Conservation (phyloP, 1,140 invertebrate species). For the Triops longicaudatus region DNA sequence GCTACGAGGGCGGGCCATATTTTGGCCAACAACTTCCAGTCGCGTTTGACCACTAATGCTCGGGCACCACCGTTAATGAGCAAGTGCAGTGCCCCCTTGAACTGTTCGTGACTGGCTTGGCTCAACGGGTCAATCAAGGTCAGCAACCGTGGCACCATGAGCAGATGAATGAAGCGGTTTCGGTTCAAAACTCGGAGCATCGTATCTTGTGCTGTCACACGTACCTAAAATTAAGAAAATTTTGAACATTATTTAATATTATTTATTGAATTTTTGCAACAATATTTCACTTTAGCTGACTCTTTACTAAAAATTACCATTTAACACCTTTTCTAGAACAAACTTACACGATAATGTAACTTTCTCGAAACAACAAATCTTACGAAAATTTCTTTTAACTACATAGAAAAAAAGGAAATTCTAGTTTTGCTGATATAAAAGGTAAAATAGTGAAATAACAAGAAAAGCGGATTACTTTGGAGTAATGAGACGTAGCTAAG, state of each 20-base stretch:
- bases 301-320: too few species aligned
- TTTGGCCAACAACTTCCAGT: constrained; percentile 61
- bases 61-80: constrained; percentile 54
- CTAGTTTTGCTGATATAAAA: too few species aligned
- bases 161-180: background rate
- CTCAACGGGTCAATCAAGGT: constrained; percentile 40
- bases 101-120: constrained; percentile 56
- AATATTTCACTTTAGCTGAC: too few species aligned
- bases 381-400: background rate
- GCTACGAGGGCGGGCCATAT: constrained; percentile 66
- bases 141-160: constrained; percentile 3
- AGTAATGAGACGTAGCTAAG: constrained; percentile 58
- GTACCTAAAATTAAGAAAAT: constrained; percentile 22
- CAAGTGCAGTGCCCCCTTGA: constrained; percentile 65
- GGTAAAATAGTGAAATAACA: too few species aligned
- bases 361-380: too few species aligned
- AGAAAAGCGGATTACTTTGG: constrained; percentile 44
- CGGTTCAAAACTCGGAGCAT: background rate
- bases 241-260: background rate
- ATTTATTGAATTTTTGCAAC: too few species aligned
- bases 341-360: too few species aligned
- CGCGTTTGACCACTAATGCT: constrained; percentile 56
- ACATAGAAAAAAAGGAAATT: background rate
- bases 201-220: constrained; percentile 1
- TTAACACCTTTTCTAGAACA: too few species aligned